Percentiles rank a stretch among this genome's conserved stretches.
Conservation (phyloP, 2,888 invertebrate genomes). For the Amitus sp. region DNA sequence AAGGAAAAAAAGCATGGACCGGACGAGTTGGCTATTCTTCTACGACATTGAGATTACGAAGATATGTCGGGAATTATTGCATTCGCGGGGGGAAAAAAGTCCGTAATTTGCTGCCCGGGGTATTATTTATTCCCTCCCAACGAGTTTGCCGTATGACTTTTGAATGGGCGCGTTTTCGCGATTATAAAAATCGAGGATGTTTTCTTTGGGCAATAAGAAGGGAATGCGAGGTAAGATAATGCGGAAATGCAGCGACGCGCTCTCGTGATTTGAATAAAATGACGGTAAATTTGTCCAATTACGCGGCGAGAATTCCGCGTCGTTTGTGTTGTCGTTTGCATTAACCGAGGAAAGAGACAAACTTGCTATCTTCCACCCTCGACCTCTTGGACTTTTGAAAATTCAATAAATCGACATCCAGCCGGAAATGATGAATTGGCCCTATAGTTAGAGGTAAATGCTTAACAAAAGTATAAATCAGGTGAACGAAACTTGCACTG, state of each 20-base stretch:
- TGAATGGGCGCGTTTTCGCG: slow-evolving; percentile 2
- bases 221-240: slow-evolving; percentile 1
- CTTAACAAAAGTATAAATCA: too few relatives aligned
- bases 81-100: neutral
- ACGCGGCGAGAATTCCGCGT: neutral
- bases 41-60: slow-evolving; percentile 3
- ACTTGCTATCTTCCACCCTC: too few relatives aligned
- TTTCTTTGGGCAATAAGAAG: slow-evolving; percentile 1
- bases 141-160: slow-evolving; percentile 3
- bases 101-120: slow-evolving; percentile 4
- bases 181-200: neutral
- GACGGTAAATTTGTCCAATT: slow-evolving; percentile 1
- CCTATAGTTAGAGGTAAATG: too few relatives aligned
- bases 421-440: too few relatives aligned
- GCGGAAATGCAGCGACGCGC: neutral
- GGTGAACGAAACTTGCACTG: too few relatives aligned
- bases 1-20: neutral
- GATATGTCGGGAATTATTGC: slow-evolving; percentile 3
- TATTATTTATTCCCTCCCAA: slow-evolving; percentile 3
- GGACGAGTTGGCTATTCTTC: neutral
- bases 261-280: neutral
- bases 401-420: too few relatives aligned
- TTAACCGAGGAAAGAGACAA: too few relatives aligned
- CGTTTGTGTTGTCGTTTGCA: too few relatives aligned
- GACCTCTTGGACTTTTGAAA: too few relatives aligned